Evolutionary conservation across 2,888 invertebrate genomes (phyloP).

Genomic region (Eupeodes latifasciatus): DNA sequence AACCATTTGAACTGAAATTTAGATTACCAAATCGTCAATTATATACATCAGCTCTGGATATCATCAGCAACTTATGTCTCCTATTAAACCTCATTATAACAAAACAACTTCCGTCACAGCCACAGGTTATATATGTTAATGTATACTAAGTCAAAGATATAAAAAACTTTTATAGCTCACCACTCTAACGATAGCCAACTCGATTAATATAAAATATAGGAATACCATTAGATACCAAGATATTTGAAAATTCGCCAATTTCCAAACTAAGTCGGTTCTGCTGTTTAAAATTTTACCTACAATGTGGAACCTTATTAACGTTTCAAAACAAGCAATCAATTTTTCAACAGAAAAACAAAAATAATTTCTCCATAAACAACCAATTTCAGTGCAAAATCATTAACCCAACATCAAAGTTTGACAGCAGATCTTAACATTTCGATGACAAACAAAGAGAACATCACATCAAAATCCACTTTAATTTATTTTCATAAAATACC

Average conservation of each 20-base stretch:
- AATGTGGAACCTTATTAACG: neutral
- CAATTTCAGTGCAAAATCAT: constrained; percentile 72
- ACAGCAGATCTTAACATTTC: constrained; percentile 42
- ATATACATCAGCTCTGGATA: neutral
- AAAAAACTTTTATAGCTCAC: constrained; percentile 57
- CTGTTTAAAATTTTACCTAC: neutral
- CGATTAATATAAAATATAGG: constrained; percentile 27
- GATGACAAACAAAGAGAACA: constrained; percentile 53
- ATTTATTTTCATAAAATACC: constrained; percentile 58
- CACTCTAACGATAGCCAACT: constrained; percentile 34
- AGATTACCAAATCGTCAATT: neutral
- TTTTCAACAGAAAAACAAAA: neutral
- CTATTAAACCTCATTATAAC: constrained; percentile 48
- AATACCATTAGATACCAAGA: constrained; percentile 27
- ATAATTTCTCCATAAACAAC: constrained; percentile 61
- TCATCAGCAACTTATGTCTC: constrained; percentile 30
- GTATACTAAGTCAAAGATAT: constrained; percentile 37
- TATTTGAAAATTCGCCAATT: constrained; percentile 50
- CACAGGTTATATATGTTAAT: constrained; percentile 22
- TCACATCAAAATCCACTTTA: constrained; percentile 37
- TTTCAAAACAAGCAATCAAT: neutral
- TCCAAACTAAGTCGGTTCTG: constrained; percentile 45
- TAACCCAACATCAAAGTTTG: constrained; percentile 69
- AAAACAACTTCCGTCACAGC: constrained; percentile 46
- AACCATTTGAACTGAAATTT: neutral